A percentile compares a stretch with the other conserved stretches of the same genome.
Conservation (phyloP, 2,888 invertebrate species). For the Dromius quadrimaculatus region DNA sequence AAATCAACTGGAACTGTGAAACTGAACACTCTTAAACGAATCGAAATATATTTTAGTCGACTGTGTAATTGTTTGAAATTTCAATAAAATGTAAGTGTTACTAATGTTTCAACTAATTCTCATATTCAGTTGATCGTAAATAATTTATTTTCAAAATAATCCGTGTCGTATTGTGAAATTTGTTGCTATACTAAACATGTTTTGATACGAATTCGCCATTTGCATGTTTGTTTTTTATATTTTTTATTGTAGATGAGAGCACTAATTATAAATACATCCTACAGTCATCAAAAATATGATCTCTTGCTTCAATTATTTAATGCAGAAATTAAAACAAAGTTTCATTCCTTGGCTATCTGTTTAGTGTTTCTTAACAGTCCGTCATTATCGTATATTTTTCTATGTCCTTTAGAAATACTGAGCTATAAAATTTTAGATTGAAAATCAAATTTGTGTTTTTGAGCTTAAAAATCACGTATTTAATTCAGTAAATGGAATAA, state of each 20-base stretch:
- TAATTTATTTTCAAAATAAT: slow-evolving; percentile 26
- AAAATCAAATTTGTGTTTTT: no score
- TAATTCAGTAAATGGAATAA: no score
- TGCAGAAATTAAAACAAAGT: no score
- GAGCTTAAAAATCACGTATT: no score
- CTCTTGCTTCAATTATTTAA: no score
- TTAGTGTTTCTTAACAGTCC: no score
- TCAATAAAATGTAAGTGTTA: slow-evolving; percentile 31
- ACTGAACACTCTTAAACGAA: slow-evolving; percentile 30
- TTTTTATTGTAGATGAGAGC: background rate
- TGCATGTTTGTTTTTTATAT: slow-evolving; percentile 19
- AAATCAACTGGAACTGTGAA: background rate
- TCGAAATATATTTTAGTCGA: slow-evolving; percentile 36
- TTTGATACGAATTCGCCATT: slow-evolving; percentile 22
- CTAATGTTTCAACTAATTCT: background rate
- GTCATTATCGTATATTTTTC: no score
- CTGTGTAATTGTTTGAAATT: background rate
- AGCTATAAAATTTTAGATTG: no score
- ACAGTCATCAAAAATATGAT: slow-evolving; percentile 9
- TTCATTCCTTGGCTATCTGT: no score
- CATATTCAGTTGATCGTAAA: background rate
- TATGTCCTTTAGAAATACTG: no score
- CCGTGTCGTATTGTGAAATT: slow-evolving; percentile 2
- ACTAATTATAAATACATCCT: slow-evolving; percentile 11
- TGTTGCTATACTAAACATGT: slow-evolving; percentile 8